These are phyloP conservation scores for Dryas iulia DNA, from an alignment of 1,140 invertebrate genomes.

Conservation along the genomic window DNA sequence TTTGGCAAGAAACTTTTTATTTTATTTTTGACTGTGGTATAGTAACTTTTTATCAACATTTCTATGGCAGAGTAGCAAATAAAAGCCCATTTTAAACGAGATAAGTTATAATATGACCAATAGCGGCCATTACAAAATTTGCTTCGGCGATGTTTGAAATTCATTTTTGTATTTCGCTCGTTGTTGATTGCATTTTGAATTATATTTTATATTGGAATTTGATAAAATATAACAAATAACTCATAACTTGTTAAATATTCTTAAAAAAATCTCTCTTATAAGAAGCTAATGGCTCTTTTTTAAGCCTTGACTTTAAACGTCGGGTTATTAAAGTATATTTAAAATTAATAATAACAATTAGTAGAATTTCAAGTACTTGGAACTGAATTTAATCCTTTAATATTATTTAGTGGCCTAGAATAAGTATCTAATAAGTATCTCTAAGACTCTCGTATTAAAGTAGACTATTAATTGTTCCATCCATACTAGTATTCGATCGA, in stretches of 20 bases:
- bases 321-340: not conserved
- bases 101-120: not conserved
- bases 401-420: not conserved
- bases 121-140: not conserved
- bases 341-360: not conserved
- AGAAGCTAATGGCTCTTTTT: too few relatives aligned
- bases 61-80: too few relatives aligned
- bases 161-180: not conserved
- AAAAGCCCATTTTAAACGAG: too few relatives aligned
- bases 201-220: not conserved
- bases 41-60: too few relatives aligned
- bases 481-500: not conserved
- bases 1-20: too few relatives aligned
- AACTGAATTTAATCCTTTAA: too few relatives aligned
- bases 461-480: not conserved
- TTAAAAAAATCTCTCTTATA: too few relatives aligned
- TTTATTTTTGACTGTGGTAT: too few relatives aligned
- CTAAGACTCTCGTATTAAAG: not conserved
- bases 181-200: conserved; percentile 16
- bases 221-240: not conserved
- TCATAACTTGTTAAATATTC: too few relatives aligned
- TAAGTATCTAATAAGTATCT: not conserved
- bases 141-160: not conserved
- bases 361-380: not conserved
- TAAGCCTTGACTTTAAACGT: too few relatives aligned